These are phyloP conservation scores for Drosophila phalerata DNA, from an alignment of 2,888 invertebrate species.

Conservation along the genomic window DNA sequence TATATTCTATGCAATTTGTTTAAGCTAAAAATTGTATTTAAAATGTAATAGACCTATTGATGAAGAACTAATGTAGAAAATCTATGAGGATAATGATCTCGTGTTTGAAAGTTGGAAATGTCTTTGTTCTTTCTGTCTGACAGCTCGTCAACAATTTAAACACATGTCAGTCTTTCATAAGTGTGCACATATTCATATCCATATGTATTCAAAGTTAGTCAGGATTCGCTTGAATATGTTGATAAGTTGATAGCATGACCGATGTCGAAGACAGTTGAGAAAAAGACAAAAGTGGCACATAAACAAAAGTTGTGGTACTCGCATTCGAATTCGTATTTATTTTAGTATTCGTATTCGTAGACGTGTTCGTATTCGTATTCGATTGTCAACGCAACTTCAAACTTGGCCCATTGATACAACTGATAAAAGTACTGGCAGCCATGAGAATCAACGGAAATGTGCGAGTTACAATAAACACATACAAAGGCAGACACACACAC, in stretches of 20 bases:
- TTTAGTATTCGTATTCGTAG: slow-evolving; percentile 41
- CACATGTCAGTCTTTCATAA: neutral
- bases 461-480: slow-evolving; percentile 60
- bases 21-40: too few species aligned
- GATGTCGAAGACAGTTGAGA: slow-evolving; percentile 13
- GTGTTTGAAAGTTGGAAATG: neutral
- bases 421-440: slow-evolving; percentile 64
- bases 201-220: neutral
- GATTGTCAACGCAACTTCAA: slow-evolving; percentile 59
- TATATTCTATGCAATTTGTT: too few species aligned
- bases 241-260: slow-evolving; percentile 14
- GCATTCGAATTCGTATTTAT: slow-evolving; percentile 57
- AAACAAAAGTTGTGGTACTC: slow-evolving; percentile 60
- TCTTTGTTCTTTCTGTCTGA: neutral
- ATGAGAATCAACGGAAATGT: slow-evolving; percentile 64
- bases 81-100: neutral
- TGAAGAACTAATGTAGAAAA: too few species aligned
- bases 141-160: neutral
- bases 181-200: neutral
- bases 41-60: too few species aligned
- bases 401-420: slow-evolving; percentile 69
- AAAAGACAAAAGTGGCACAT: slow-evolving; percentile 35
- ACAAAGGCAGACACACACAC: slow-evolving; percentile 18
- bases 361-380: slow-evolving; percentile 34
- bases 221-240: slow-evolving; percentile 6